Evolutionary conservation across 2,888 invertebrate species (phyloP), one percentile per base, ranked within the genome.

Genomic region (Nomada goodeniana): DNA sequence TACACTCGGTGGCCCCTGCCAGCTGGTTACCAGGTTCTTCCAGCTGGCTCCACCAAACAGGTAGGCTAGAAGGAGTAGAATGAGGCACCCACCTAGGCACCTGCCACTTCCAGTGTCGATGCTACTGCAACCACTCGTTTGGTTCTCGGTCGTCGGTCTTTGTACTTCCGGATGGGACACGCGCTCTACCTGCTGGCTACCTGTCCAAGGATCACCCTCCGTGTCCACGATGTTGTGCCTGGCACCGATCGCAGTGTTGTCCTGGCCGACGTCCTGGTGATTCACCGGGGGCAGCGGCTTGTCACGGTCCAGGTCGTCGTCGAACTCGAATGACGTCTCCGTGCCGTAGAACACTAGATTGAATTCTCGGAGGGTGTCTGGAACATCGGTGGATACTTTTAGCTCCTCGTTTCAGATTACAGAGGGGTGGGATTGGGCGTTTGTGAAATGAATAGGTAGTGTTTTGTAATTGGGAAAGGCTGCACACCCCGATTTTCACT

Each of bases 281-380:
- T 86, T 76, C 36, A 90, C 87, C 1, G 84, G 75, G 2, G 88
- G 85, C 10, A 83, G 75, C 4, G 84, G 86, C 57, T 91, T 91
- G 78, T 92, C 92, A 77, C 88, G 90, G 80, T 91, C 92, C 70
- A 92, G 84, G 13, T 90, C 90, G 64, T 92, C 92, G 79, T 92
- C 92, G 18, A 90, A 74, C 47, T 93, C 94, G 42, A 95, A 94
- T 1, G 94, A 94, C 13, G 94, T 94, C 52, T 95, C 96, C 1
- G 98, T 98, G 59, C 98, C 98, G 94, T 97, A 97, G 93, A 98
- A 96, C 91, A 97, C 96, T 91, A 98, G 94, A 93, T 97, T 96
- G 98, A 98, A 98, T 89, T 97, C 96, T 69, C 96, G 95, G 77
- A 98, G 78, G 0, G 89, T 92, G 86, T 92, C 93, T 94, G 92